phyloP scores from a whole-genome alignment of 2,888 invertebrate genomes.

The Diadromus collaris region DNA sequence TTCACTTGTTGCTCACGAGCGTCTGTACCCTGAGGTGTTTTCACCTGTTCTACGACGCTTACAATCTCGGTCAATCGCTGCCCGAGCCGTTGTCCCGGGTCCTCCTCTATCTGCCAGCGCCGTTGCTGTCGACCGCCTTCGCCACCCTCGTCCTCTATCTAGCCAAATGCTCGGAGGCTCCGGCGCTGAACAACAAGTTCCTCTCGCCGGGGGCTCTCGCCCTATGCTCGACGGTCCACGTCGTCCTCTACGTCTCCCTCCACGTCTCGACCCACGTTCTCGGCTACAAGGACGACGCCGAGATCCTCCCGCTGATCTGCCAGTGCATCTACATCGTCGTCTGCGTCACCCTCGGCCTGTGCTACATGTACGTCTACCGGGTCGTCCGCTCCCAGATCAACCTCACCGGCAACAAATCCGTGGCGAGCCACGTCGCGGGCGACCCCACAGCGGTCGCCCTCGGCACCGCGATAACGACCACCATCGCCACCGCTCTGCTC shows the following conservation, averaged over 20 bases:
- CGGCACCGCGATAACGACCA: slow-evolving; percentile 94
- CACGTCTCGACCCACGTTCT: slow-evolving; percentile 83
- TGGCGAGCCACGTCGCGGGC: slow-evolving; percentile 85
- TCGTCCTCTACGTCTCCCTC: slow-evolving; percentile 90
- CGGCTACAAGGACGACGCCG: slow-evolving; percentile 78
- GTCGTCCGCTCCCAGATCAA: slow-evolving; percentile 90
- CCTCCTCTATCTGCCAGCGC: slow-evolving; percentile 91
- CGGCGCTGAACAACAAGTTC: slow-evolving; percentile 85
- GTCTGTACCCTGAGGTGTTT: slow-evolving; percentile 92
- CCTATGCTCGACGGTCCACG: slow-evolving; percentile 89
- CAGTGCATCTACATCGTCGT: slow-evolving; percentile 93
- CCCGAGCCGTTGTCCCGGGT: slow-evolving; percentile 90
- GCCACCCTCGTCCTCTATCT: slow-evolving; percentile 93
- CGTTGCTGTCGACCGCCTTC: slow-evolving; percentile 94
- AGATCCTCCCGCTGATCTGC: slow-evolving; percentile 88
- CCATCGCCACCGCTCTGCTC: slow-evolving; percentile 92
- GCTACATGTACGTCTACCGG: slow-evolving; percentile 92
- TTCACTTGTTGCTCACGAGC: slow-evolving; percentile 91
- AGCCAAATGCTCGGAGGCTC: slow-evolving; percentile 90
- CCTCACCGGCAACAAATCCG: slow-evolving; percentile 75
- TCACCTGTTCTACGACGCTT: slow-evolving; percentile 95
- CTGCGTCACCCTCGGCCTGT: slow-evolving; percentile 90
- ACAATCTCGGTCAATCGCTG: slow-evolving; percentile 92
- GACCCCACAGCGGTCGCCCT: slow-evolving; percentile 83
- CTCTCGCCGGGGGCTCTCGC: slow-evolving; percentile 91